Conservation (phyloP, 2,113 vertebrate species). For the Ceyx melanurus region DNA sequence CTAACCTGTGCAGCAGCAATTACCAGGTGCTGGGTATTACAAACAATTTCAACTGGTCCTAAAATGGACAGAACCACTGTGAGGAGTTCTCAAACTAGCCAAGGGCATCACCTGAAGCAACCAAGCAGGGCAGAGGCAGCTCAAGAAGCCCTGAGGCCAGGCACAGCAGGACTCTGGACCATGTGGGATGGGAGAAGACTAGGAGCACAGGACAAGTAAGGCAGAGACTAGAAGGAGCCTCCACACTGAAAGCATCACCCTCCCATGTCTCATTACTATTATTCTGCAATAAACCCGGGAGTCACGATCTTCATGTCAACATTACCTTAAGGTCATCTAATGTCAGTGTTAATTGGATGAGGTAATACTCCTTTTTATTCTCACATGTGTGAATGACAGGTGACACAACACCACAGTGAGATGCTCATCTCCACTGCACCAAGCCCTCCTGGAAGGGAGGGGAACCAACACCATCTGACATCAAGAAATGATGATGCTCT, state of each 20-base stretch:
- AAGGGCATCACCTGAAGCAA: neutral
- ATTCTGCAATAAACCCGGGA: neutral
- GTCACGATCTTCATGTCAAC: neutral
- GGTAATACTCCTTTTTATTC: neutral
- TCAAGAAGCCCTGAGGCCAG: neutral
- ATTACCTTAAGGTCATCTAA: neutral
- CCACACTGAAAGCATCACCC: neutral
- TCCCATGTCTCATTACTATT: neutral
- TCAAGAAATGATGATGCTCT: neutral
- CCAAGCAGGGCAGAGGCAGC: neutral
- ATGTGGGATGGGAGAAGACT: neutral
- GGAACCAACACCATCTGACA: neutral
- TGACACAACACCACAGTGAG: neutral
- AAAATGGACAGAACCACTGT: neutral
- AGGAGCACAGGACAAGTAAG: accelerated
- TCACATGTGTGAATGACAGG: neutral
- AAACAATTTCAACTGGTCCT: neutral
- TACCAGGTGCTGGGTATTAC: neutral
- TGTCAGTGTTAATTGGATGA: neutral
- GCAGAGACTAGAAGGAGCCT: neutral
- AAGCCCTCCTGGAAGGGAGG: neutral
- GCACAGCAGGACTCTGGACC: neutral
- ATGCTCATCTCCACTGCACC: neutral
- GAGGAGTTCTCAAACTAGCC: neutral
- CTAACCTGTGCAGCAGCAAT: neutral